A percentile compares a stretch with the other conserved stretches of the same genome.
Evolutionary conservation across 2,888 invertebrate species (phyloP).

Genomic region (Lottia scabra): DNA sequence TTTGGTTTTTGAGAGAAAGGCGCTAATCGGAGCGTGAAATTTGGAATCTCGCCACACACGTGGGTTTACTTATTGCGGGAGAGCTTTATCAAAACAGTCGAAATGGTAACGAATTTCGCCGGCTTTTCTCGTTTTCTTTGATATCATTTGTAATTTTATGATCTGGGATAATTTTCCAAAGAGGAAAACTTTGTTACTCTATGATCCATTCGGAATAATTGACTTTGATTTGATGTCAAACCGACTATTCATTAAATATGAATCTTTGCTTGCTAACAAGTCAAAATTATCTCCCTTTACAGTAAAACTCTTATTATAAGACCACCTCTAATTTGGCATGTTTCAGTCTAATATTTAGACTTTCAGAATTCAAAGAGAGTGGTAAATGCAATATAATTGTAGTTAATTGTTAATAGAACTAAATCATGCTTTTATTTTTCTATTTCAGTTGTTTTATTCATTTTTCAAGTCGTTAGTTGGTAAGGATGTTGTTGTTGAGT

Average conservation of each 20-base stretch:
- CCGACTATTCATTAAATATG: too few species aligned
- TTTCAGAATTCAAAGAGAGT: background rate
- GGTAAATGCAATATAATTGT: too few species aligned
- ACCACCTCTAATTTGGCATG: constrained; percentile 5
- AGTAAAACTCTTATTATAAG: too few species aligned
- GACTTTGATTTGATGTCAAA: too few species aligned
- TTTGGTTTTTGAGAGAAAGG: too few species aligned
- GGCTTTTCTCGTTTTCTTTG: constrained; percentile 15
- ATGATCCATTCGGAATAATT: too few species aligned
- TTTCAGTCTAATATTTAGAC: constrained; percentile 12
- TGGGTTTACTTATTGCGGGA: background rate
- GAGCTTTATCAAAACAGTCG: background rate
- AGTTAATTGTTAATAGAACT: too few species aligned
- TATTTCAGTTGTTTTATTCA: constrained; percentile 91
- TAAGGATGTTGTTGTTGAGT: constrained; percentile 97
- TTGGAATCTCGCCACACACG: background rate
- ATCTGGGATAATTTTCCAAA: too few species aligned
- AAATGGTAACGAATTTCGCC: background rate
- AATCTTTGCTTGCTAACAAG: too few species aligned
- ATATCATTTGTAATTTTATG: background rate
- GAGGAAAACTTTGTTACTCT: too few species aligned
- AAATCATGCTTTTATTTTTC: constrained; percentile 31
- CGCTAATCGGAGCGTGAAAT: background rate
- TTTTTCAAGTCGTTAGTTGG: constrained; percentile 99
- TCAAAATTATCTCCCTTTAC: too few species aligned